These are phyloP conservation scores for Heliconius erato DNA, from an alignment of 2,888 invertebrate species.

Conservation along the genomic window DNA sequence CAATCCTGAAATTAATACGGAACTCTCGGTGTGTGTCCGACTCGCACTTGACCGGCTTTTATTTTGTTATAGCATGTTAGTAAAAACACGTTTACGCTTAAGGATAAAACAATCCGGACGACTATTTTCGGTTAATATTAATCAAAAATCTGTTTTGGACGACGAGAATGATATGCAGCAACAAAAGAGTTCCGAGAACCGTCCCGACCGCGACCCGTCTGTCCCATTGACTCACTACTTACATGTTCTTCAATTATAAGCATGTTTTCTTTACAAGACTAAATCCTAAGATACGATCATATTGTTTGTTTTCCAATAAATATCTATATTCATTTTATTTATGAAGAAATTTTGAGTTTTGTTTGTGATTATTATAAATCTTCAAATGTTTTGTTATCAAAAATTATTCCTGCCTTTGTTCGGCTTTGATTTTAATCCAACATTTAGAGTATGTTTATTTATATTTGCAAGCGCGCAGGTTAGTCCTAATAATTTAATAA, in stretches of 20 bases:
- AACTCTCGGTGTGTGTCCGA: too few relatives aligned
- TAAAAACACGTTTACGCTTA: neutral
- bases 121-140: slow-evolving; percentile 55
- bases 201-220: slow-evolving; percentile 70
- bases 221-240: slow-evolving; percentile 79
- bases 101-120: slow-evolving; percentile 14
- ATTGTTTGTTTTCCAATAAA: slow-evolving; percentile 32
- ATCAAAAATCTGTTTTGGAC: slow-evolving; percentile 78
- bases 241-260: slow-evolving; percentile 77
- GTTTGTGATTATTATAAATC: slow-evolving; percentile 24
- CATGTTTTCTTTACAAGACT: slow-evolving; percentile 66
- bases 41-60: too few relatives aligned
- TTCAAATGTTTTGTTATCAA: slow-evolving; percentile 23
- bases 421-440: slow-evolving; percentile 18
- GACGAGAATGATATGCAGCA: slow-evolving; percentile 82
- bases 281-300: slow-evolving; percentile 34
- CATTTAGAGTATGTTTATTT: neutral
- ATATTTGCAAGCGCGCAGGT: slow-evolving; percentile 13
- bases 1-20: too few relatives aligned
- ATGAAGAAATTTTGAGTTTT: slow-evolving; percentile 21
- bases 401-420: slow-evolving; percentile 25
- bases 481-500: neutral
- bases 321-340: slow-evolving; percentile 30
- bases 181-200: slow-evolving; percentile 82
- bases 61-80: neutral